Base-by-base conservation (phyloP, 1,140 invertebrate genomes). In the Anoplolepis gracilipes region DNA sequence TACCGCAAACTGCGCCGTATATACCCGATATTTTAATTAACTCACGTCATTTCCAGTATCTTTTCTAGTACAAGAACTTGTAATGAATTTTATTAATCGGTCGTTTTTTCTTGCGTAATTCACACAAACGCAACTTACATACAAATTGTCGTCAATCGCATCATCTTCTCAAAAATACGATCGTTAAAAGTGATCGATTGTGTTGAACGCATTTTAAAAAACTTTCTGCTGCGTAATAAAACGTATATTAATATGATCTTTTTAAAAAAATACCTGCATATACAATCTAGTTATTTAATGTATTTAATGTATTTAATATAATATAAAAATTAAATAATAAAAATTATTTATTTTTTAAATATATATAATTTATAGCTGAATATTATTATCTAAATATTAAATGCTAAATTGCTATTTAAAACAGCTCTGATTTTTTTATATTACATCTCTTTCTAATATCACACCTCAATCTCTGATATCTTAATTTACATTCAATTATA, bases 401-500 rank as follows among this genome's bases (percentile, higher is more conserved):
- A 42, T 2, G 16, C 1, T 30, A 25, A 61, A 30, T 0, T 16
- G n/a, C 22, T 8, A 28, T 59, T 2, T 36, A 28, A 61, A 28
- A 30, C 4, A 28, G 2, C 25, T 76, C 19, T 1, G 2, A 57
- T 13, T 1, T 75, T 75, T 36, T 25, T 19, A 7, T 25, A 19
- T 19, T 25, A 8, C 22, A 11, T 8, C 28, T 8, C 28, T 11
- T 70, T 36, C 13, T 22, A 11, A 57, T 25, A 25, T 57, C 53
- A 16, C 28, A 19, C 39, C 13, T 59, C 3, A n/a, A 4, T 55
- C 2, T 49, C 16, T 1, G n/a, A 59, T 76, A 42, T 28, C 28
- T 28, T 42, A 4, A 78, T 78, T 49, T 65, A 25, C n/a, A 78
- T 78, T 67, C 76, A 33, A 79, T 33, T 30, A 49, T 49, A 19